Percentiles rank a stretch among this genome's conserved stretches.
Conservation (phyloP, 2,797 vertebrate species). For the Sebastes ruberrimus region DNA sequence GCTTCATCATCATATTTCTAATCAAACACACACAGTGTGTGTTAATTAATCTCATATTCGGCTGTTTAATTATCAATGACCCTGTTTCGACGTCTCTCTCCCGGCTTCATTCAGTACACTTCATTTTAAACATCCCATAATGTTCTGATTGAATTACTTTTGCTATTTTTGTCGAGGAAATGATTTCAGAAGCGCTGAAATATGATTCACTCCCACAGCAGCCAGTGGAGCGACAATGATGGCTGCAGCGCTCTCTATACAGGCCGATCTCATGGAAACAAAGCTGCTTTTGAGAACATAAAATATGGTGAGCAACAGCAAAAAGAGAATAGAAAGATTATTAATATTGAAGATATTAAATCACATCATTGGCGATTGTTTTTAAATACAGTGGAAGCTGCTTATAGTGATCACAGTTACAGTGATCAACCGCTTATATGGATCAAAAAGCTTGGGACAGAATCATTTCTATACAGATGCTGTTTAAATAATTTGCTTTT, state of each 20-base stretch:
- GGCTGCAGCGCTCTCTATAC: background rate
- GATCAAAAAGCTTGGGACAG: too few relatives aligned
- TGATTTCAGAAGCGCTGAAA: conserved; percentile 44
- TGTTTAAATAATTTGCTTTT: too few relatives aligned
- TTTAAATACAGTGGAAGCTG: background rate
- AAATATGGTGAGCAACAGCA: background rate
- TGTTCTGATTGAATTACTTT: conserved; percentile 55
- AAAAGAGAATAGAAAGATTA: background rate
- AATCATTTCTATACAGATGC: too few relatives aligned
- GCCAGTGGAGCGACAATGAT: conserved; percentile 27
- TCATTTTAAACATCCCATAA: conserved; percentile 62
- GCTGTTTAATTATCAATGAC: conserved; percentile 76
- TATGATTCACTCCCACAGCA: conserved; percentile 48
- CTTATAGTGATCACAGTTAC: too few relatives aligned
- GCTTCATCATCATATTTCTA: conserved; percentile 74
- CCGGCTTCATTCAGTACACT: conserved; percentile 34
- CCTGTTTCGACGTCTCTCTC: conserved; percentile 60
- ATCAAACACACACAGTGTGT: conserved; percentile 71
- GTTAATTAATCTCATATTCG: conserved; percentile 78
- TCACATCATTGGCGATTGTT: background rate
- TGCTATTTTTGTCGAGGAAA: conserved; percentile 65
- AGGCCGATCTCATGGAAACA: background rate
- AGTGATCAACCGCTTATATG: too few relatives aligned
- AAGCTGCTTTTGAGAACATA: background rate
- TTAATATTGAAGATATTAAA: background rate